These are phyloP conservation scores for Drosophila helvetica DNA, from an alignment of 2,888 invertebrate genomes.

Conservation along the genomic window DNA sequence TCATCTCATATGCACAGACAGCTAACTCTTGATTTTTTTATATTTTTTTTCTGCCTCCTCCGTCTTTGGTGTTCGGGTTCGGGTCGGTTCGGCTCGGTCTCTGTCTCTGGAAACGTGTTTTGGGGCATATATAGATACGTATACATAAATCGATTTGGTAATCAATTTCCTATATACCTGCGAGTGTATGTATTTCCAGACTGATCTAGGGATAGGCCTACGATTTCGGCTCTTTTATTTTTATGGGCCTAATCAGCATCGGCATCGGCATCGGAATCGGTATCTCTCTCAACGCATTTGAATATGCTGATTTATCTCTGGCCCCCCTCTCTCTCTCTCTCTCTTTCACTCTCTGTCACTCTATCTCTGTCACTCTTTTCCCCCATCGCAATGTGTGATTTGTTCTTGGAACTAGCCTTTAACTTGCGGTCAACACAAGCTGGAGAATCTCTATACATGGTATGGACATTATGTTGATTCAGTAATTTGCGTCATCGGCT, in stretches of 20 bases:
- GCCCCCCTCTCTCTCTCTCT: slow-evolving; percentile 4
- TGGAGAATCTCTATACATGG: slow-evolving; percentile 35
- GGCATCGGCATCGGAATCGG: slow-evolving; percentile 26
- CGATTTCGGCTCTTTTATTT: slow-evolving; percentile 16
- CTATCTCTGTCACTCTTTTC: slow-evolving; percentile 3
- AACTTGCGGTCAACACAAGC: slow-evolving; percentile 38
- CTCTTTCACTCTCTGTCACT: neutral
- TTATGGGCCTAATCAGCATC: slow-evolving; percentile 44
- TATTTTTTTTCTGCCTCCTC: neutral
- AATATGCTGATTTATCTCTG: slow-evolving; percentile 42
- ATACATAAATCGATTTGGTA: slow-evolving; percentile 37
- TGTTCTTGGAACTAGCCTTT: slow-evolving; percentile 54
- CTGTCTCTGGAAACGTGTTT: slow-evolving; percentile 61
- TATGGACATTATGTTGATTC: slow-evolving; percentile 43
- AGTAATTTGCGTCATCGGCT: slow-evolving; percentile 35
- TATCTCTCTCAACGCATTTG: slow-evolving; percentile 53
- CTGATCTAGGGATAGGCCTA: slow-evolving; percentile 36
- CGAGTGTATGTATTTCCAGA: slow-evolving; percentile 25
- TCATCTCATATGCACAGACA: slow-evolving; percentile 64
- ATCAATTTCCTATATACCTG: slow-evolving; percentile 34
- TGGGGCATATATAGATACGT: slow-evolving; percentile 18
- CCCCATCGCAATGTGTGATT: slow-evolving; percentile 41
- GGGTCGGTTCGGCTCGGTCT: slow-evolving; percentile 13
- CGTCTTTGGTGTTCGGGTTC: neutral
- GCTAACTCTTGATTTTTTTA: slow-evolving; percentile 46